These are phyloP conservation scores for Dryococelus australis DNA, from an alignment of 2,888 invertebrate genomes.

Conservation along the genomic window DNA sequence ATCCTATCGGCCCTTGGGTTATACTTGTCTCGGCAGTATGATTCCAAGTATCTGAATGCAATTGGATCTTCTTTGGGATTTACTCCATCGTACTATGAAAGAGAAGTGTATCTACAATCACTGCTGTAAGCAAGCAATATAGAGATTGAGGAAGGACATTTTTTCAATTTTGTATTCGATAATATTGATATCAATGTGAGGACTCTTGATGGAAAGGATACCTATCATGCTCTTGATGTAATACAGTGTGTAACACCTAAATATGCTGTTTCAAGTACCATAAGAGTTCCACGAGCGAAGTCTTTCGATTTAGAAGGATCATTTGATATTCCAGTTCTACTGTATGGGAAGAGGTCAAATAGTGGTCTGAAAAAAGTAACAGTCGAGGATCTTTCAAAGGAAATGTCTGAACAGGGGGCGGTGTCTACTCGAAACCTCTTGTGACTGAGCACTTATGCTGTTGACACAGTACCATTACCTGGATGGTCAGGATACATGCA, in stretches of 20 bases:
- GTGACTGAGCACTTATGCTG: neutral
- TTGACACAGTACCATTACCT: neutral
- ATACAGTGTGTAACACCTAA: neutral
- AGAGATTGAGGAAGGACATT: neutral
- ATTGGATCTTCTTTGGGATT: neutral
- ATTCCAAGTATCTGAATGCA: neutral
- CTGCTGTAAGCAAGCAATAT: neutral
- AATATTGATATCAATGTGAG: neutral
- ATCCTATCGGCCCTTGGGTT: neutral
- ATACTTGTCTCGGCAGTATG: neutral
- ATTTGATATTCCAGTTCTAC: neutral
- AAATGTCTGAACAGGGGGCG: neutral
- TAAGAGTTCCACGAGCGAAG: neutral
- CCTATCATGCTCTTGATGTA: neutral
- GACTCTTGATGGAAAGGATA: neutral
- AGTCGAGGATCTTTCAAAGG: neutral
- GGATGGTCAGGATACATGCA: neutral
- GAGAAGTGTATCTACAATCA: neutral
- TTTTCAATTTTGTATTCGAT: neutral
- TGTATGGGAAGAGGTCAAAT: neutral
- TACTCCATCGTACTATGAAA: neutral
- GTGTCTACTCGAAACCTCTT: neutral
- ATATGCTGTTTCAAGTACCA: constrained; percentile 19
- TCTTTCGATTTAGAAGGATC: neutral
- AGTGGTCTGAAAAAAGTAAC: neutral